phyloP scores from a whole-genome alignment of 1,140 invertebrate species.

The Gyrodactylus salaris region DNA sequence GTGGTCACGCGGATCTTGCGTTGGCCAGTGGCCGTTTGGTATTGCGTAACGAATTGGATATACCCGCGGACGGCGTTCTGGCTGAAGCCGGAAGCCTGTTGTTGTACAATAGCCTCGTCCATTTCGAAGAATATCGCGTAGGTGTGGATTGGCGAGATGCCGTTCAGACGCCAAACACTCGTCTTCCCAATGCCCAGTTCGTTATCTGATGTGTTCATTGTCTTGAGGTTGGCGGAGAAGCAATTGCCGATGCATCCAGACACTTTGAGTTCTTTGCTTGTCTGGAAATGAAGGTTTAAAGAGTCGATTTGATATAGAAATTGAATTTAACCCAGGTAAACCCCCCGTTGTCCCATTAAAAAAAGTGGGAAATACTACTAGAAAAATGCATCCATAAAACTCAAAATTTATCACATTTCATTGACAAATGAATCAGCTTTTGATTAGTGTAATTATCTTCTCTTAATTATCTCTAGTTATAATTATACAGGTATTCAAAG shows the following conservation, averaged over 20 bases:
- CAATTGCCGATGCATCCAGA: slow-evolving; percentile 79
- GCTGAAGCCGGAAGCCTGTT: not conserved
- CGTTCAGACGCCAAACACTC: slow-evolving; percentile 88
- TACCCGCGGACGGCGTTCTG: slow-evolving; percentile 32
- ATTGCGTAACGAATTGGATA: slow-evolving; percentile 89
- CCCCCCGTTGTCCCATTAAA: too few species aligned
- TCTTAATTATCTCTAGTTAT: too few species aligned
- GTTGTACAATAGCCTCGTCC: slow-evolving; percentile 14
- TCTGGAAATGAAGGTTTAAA: not conserved
- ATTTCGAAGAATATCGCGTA: slow-evolving; percentile 83
- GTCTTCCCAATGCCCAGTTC: slow-evolving; percentile 75
- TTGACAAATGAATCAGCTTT: too few species aligned
- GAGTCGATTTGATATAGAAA: not conserved
- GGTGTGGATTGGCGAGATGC: slow-evolving; percentile 58
- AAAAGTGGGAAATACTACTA: too few species aligned
- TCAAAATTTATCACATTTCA: too few species aligned
- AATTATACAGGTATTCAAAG: too few species aligned
- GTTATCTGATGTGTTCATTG: slow-evolving; percentile 53
- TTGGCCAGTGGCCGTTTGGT: slow-evolving; percentile 84
- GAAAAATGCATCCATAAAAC: too few species aligned
- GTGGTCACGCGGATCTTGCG: slow-evolving; percentile 75
- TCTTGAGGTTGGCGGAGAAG: slow-evolving; percentile 37
- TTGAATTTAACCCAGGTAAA: too few species aligned
- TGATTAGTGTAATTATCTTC: too few species aligned
- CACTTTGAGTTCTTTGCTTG: slow-evolving; percentile 28